Evolutionary conservation across 2,797 vertebrate species (phyloP), one percentile per base, ranked within the genome.

Genomic region (Delichon dasypus): DNA sequence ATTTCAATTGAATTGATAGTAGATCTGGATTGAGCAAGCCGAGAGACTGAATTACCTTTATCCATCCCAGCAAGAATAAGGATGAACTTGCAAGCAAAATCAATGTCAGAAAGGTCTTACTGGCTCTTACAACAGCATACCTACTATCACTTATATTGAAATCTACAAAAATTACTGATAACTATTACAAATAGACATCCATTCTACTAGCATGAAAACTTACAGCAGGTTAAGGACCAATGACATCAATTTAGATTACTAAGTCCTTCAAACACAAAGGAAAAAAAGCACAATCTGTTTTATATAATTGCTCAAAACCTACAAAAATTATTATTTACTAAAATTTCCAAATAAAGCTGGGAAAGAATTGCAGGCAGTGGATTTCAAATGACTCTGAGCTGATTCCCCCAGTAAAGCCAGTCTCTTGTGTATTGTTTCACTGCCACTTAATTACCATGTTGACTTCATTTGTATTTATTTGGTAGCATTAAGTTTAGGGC

Each of bases 1-100:
- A 94, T 96, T 97, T 96, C 97, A 97, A 93, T 94, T 97, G 96
- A 96, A 97, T 87, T 96, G 97, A 97, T 97, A 97, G 97, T 84
- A 97, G 97, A 97, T 97, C 95, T 93, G 97, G 94, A 95, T 85
- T 93, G 94, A 97, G 94, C 90, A 95, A 96, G 96, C 95, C 95
- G 44, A 81, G 50, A 78, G 85, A 97, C 94, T 95, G 96, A 96
- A 97, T 96, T 97, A 90, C 96, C 96, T 96, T 97, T 94, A 96
- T 95, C 96, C 80, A 85, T 93, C 93, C 91, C 93, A 92, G 97
- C 90, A 86, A 93, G 92, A 94, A 92, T 92, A 95, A 94, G 96
- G 96, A 94, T 96, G 94, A 95, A 95, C 96, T 87, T 96, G 90
- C 96, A 95, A 90, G 74, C 77, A 90, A 96, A 97, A 97, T 95